A percentile compares a stretch with the other conserved stretches of the same genome.
These are phyloP conservation scores for Aporophyla lueneburgensis DNA, from an alignment of 2,888 invertebrate genomes.

Conservation along the genomic window DNA sequence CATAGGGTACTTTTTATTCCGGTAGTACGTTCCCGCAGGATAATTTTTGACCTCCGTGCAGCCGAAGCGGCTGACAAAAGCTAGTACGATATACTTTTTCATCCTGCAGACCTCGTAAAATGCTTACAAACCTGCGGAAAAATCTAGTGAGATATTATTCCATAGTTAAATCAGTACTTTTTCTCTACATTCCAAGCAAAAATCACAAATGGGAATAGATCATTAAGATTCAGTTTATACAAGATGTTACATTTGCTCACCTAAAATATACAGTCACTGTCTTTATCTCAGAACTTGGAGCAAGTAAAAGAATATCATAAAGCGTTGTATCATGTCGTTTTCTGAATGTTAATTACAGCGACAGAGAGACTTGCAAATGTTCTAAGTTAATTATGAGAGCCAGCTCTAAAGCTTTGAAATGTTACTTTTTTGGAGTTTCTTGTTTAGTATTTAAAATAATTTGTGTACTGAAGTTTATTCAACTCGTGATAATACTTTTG, in stretches of 20 bases:
- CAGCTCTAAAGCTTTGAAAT: conserved; percentile 1
- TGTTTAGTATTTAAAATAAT: conserved; percentile 11
- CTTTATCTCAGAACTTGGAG: not conserved
- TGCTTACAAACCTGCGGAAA: not conserved
- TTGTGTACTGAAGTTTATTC: not conserved
- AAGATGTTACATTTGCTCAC: not conserved
- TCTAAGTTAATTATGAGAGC: conserved; percentile 25
- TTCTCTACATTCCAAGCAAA: not conserved
- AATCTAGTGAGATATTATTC: not conserved
- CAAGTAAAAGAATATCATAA: not conserved
- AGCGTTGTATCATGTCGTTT: conserved; percentile 16
- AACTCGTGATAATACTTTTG: not conserved
- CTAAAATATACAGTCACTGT: conserved; percentile 1
- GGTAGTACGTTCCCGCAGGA: too few relatives aligned
- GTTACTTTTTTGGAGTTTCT: not conserved
- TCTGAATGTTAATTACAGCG: conserved; percentile 35
- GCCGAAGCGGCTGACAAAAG: too few relatives aligned
- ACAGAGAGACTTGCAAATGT: conserved; percentile 43
- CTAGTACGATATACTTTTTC: not conserved
- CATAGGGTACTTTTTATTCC: too few relatives aligned
- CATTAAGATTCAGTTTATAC: conserved; percentile 24
- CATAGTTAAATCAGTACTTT: conserved; percentile 5
- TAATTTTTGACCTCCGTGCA: too few relatives aligned
- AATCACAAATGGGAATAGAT: not conserved
- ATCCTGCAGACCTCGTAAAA: not conserved